Base-by-base conservation (phyloP, 2,888 invertebrate genomes). In the Biston betularia region DNA sequence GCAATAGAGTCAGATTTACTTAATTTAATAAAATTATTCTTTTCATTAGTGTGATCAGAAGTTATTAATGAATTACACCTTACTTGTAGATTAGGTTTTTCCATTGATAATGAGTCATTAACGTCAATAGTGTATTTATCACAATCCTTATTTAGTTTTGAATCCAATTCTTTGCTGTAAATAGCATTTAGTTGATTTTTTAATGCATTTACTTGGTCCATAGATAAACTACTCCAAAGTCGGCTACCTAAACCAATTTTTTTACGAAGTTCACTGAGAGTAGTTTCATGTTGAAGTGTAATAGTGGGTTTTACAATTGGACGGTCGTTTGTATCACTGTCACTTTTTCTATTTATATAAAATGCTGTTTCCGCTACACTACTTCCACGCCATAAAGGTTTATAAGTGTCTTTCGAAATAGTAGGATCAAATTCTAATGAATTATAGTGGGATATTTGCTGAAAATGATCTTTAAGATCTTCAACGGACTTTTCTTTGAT, bases 401-500 rank as follows among this genome's bases (percentile, higher is more conserved):
- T 97, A 80, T 97, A 97, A 0, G 95, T 94, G 75, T 97, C 97
- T 82, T 95, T 96, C 34, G 88, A 88, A 8, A 90, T 88, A 12
- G 88, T 86, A 88, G 67, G 89, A 77, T 78, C 94, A 69, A 78
- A 67, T 80, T 81, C 95, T 90, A 78, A 87, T 69, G 75, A 95
- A 89, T 90, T 94, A 70, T 94, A 94, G 12, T 93, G 89, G 56
- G 95, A 92, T 65, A 96, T 89, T 79, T 95, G 95, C 79, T 96
- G 95, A 78, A 97, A 97, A 78, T 96, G 96, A 70, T 96, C 96
- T 77, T 96, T 96, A 10, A 98, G 94, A 87, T 98, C 97, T 85
- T 97, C 97, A 0, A 98, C 97, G 0, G 98, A 98, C 82, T 97
- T 97, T 84, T 98, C 97, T 84, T 97, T 97, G 46, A 96, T 95